These are phyloP conservation scores for Coenonympha arcania DNA, from an alignment of 2,888 invertebrate genomes.

Conservation along the genomic window DNA sequence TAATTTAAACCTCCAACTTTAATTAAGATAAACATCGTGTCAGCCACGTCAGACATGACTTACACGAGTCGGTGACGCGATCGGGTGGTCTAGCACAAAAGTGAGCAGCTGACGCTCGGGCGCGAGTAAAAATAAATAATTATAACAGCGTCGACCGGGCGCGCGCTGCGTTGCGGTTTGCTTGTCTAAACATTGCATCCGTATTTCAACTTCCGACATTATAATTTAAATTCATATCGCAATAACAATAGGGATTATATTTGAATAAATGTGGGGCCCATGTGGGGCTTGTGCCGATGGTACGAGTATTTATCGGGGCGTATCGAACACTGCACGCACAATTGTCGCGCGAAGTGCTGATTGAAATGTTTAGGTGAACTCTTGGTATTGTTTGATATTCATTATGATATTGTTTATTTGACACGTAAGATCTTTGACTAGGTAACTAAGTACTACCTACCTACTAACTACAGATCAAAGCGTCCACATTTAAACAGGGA, in stretches of 20 bases:
- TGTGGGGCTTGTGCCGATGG: no score
- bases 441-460: no score
- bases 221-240: conserved; percentile 9
- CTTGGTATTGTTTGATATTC: not conserved
- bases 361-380: conserved; percentile 8
- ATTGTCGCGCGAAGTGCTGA: conserved; percentile 10
- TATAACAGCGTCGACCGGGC: conserved; percentile 52
- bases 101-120: conserved; percentile 26
- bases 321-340: conserved; percentile 10
- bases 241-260: conserved; percentile 4
- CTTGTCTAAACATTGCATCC: conserved; percentile 64
- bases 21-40: conserved; percentile 8
- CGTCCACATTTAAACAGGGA: no score
- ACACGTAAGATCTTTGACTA: not conserved
- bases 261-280: conserved; percentile 2
- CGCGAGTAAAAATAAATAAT: conserved; percentile 65
- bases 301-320: conserved; percentile 7
- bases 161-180: conserved; percentile 57
- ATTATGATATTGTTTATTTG: not conserved
- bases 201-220: conserved; percentile 54
- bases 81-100: conserved; percentile 60
- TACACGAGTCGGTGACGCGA: conserved; percentile 13
- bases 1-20: not conserved
- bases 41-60: conserved; percentile 1
- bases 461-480: no score